Evolutionary conservation across 2,888 invertebrate genomes (phyloP).

Genomic region (Drosophila suboccidentalis): DNA sequence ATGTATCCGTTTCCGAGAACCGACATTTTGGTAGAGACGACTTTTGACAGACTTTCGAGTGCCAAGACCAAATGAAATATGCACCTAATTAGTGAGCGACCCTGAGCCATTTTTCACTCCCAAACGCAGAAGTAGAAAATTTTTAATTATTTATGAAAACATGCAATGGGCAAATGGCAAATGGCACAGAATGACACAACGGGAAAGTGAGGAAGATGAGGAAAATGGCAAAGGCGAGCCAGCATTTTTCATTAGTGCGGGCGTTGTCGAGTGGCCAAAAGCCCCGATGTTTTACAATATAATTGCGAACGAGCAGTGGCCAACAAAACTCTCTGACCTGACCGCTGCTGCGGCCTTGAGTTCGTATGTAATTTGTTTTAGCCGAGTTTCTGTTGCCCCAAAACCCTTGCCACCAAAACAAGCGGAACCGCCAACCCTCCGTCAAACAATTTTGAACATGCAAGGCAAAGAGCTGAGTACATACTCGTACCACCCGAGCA

Average conservation of each 20-base stretch:
- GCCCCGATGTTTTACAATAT: constrained; percentile 67
- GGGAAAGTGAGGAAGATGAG: background rate
- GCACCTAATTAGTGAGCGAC: constrained; percentile 70
- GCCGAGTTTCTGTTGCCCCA: constrained; percentile 35
- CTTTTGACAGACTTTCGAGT: constrained; percentile 45
- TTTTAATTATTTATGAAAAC: constrained; percentile 80
- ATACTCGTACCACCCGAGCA: constrained; percentile 21
- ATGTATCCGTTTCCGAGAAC: constrained; percentile 57
- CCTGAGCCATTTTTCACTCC: constrained; percentile 58
- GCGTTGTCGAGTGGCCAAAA: constrained; percentile 50
- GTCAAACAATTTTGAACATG: constrained; percentile 67
- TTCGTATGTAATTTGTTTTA: constrained; percentile 73
- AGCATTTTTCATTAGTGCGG: constrained; percentile 73
- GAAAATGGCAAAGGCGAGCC: constrained; percentile 37
- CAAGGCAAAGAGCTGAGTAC: constrained; percentile 60
- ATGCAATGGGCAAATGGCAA: constrained; percentile 48
- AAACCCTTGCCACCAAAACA: background rate
- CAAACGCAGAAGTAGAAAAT: constrained; percentile 38
- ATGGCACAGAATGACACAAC: constrained; percentile 4
- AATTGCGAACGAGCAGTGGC: constrained; percentile 59
- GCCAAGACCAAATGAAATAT: constrained; percentile 48
- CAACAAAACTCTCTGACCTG: constrained; percentile 61
- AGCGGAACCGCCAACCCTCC: constrained; percentile 9
- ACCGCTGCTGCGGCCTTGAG: constrained; percentile 73
- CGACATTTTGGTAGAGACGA: constrained; percentile 11